Base-by-base conservation (phyloP, 2,888 invertebrate species). In the Oligia fasciuncula region DNA sequence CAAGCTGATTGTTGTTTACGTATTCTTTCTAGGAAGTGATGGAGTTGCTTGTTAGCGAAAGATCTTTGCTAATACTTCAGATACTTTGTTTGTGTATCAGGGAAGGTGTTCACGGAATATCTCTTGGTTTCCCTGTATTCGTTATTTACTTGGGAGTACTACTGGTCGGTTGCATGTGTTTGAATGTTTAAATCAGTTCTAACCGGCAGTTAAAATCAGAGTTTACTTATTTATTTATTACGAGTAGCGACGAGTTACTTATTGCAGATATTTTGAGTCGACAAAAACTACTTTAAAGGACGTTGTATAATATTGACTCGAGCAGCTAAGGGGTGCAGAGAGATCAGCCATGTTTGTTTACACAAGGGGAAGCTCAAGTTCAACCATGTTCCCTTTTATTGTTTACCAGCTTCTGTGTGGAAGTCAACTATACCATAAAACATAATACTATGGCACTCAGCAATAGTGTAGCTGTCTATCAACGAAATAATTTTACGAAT, bases 11-110 rank as follows among this genome's bases (percentile, higher is more conserved):
- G 51, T 68, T 68, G 86, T 74, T 72, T 65, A 73, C 66, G n/a
- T 51, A 43, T 19, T 46, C 35, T n/a, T 84, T 82, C 77, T 54
- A 54, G 35, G 83, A 84, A 84, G 43, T 46, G 43, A 5, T 19
- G 17, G 29, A 43, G 67, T 54, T 23, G 9, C 17, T 62, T 60
- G 62, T n/a, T 11, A 60, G 60, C 11, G 5, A n/a, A 43, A 60
- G 29, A 51, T 75, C 3, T 46, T 51, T 84, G 57, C 69, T 60
- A 29, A 69, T 57, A 35, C 49, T 77, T 49, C 23, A 57, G 49
- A 2, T 79, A 13, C 4, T 14, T 17, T 57, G 66, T 46, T 54
- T 65, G 23, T 76, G 60, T 35, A n/a, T 23, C 60, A 35, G 29
- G 43, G 51, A 57, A 83, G 51, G 57, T 65, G 78, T 57, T 63